Percentiles rank a stretch among this genome's conserved stretches.
These are phyloP conservation scores for Syrista parreyssii DNA, from an alignment of 2,888 invertebrate genomes.

Conservation along the genomic window DNA sequence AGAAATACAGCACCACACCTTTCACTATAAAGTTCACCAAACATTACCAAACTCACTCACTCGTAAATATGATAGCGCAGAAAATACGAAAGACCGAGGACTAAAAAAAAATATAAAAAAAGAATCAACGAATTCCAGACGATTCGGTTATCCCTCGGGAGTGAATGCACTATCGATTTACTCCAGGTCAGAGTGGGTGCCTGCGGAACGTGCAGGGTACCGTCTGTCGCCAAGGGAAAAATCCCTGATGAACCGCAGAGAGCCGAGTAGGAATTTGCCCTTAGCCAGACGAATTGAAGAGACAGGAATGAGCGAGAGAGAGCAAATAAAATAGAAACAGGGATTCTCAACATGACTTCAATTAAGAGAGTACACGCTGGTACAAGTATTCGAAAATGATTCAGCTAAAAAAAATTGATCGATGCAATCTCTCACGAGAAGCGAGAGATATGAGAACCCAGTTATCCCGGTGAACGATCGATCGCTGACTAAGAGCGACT, in stretches of 20 bases:
- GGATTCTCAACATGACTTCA: background rate
- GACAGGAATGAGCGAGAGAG: background rate
- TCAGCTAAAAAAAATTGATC: background rate
- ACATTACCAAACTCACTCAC: background rate
- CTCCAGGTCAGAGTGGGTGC: background rate
- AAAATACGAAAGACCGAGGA: background rate
- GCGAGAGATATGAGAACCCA: background rate
- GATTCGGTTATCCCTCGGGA: constrained; percentile 1
- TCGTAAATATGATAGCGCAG: background rate
- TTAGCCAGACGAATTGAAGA: background rate
- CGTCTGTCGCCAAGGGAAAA: background rate
- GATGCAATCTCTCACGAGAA: background rate
- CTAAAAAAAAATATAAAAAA: background rate
- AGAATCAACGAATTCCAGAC: background rate
- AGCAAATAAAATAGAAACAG: background rate
- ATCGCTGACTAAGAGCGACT: constrained; percentile 46
- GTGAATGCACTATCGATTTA: constrained; percentile 27
- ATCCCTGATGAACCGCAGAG: constrained; percentile 4
- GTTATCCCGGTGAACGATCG: background rate
- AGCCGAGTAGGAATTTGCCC: constrained; percentile 1
- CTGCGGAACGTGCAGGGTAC: background rate
- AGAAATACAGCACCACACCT: background rate
- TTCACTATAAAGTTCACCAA: background rate
- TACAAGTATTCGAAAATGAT: background rate
- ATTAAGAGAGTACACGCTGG: background rate